Evolutionary conservation across 2,113 vertebrate species (phyloP), one percentile per base, ranked within the genome.

Genomic region (Synchiropus splendidus): DNA sequence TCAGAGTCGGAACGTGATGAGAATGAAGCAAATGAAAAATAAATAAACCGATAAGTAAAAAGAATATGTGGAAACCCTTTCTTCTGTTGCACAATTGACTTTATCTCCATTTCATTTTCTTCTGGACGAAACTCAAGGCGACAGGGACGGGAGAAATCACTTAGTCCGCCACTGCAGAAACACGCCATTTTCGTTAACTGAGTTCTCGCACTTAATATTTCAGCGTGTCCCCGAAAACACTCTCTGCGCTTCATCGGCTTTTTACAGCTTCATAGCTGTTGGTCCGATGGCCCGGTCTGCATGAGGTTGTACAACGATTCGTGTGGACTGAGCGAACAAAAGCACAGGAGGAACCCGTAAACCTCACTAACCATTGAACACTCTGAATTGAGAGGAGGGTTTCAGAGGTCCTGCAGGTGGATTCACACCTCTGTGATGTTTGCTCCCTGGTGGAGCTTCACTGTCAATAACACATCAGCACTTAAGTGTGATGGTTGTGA

Each of bases 371-470:
- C 4, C 4, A 27, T 5, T 27, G 21, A 8, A 5, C 4, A 8
- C 21, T 27, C 21, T 4, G 21, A 8, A 8, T 4, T 27, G 8
- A 18, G 38, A 55, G 50, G 42, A 54, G 54, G 49, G 58, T 48
- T 39, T 48, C 51, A 48, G 36, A 15, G 31, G 39, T 16, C 42
- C 40, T 45, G 1, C 17, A 27, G 63, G 43, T 74, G 58, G 43
- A 72, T 72, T 74, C 54, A 70, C 70, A 69, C 56, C 45, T 61
- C 54, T 12, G 48, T 64, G 51, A 70, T 75, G 65, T 68, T 59
- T 61, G 44, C 57, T 64, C 53, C 43, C 31, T 9, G 41, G 16
- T 55, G 55, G 36, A 36, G 47, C 35, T 0, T 27, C 44, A 30
- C 50, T 21, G 70, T 72, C 72, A 66, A 58, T 71, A 73, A 71